Evolutionary conservation across 2,113 vertebrate genomes (phyloP), one percentile per base, ranked within the genome.

Genomic region (Chaetorhynchus papuensis): DNA sequence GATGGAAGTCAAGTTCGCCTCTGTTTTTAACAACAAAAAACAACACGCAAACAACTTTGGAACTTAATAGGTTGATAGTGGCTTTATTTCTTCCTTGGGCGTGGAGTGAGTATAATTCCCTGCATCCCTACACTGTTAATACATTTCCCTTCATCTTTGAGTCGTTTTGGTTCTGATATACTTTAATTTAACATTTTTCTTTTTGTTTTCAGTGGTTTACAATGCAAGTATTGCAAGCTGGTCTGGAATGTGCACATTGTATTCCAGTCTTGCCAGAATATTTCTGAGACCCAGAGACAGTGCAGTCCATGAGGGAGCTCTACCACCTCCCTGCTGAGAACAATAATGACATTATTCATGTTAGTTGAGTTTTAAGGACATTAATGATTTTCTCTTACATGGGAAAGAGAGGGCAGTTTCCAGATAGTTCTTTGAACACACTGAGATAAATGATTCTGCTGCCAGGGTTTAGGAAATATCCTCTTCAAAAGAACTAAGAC

Each of bases 211-310:
- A n/a, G 24, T 86, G 54, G n/a, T 84, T 94, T 89, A 70, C 91
- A 96, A 83, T 89, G 76, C 72, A 91, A 90, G 85, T 90, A 72
- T 47, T 59, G 89, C 47, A 52, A 94, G 50, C 83, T 57, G 28
- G 83, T 63, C 88, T 95, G 97, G 96, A 97, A 97, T 83, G 84
- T 70, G 56, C 76, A 37, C 5, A 1, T 47, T 68, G 76, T 60
- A 47, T 87, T 85, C 35, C 59, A 83, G 76, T 63, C 64, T 72
- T 71, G 89, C 88, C 95, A 92, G 93, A 59, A 69, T 44, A 45
- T 87, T 94, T 78, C 83, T 94, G 37, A 93, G 50, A 59, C 57
- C 75, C 39, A 83, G 95, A 85, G 78, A 45, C 49, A 71, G 84
- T 20, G 45, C 41, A 17, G 54, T 69, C 91, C 79, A 19, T 14